Evolutionary conservation across 2,113 vertebrate species (phyloP).

Genomic region (Cavia porcellus): DNA sequence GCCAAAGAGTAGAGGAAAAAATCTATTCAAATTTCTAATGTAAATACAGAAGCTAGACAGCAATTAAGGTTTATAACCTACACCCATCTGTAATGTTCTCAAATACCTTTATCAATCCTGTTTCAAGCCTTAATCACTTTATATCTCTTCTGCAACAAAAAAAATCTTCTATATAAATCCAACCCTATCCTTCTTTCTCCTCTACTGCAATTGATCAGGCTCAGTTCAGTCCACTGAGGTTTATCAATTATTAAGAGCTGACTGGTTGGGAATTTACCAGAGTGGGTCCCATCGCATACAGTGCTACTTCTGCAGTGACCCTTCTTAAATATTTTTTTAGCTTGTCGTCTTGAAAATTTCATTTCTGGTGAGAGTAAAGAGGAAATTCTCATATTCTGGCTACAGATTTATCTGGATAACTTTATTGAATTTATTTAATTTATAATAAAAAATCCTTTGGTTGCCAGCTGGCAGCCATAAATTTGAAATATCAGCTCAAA

Average conservation of each 20-base stretch:
- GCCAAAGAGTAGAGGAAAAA: not conserved
- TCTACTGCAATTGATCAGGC: not conserved
- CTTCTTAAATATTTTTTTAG: not conserved
- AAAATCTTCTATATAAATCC: slow-evolving; percentile 26
- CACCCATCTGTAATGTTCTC: not conserved
- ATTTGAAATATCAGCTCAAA: slow-evolving; percentile 67
- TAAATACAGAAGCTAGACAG: not conserved
- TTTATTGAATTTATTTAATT: slow-evolving; percentile 72
- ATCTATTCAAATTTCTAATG: not conserved
- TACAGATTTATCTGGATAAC: slow-evolving; percentile 55
- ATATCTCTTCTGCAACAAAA: not conserved
- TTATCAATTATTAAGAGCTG: slow-evolving; percentile 44
- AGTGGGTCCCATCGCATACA: not conserved
- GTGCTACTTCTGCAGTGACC: not conserved
- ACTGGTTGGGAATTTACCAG: not conserved
- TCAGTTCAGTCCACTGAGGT: not conserved
- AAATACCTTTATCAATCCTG: not conserved
- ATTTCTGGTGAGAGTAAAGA: slow-evolving; percentile 30
- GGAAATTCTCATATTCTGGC: slow-evolving; percentile 46
- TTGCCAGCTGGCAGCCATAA: slow-evolving; percentile 65
- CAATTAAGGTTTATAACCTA: not conserved
- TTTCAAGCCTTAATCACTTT: slow-evolving; percentile 39
- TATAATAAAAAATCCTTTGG: slow-evolving; percentile 22
- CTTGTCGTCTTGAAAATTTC: slow-evolving; percentile 15
- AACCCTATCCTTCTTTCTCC: not conserved